These are phyloP conservation scores for Gambelia wislizenii DNA, from an alignment of 2,797 vertebrate genomes.

Conservation along the genomic window DNA sequence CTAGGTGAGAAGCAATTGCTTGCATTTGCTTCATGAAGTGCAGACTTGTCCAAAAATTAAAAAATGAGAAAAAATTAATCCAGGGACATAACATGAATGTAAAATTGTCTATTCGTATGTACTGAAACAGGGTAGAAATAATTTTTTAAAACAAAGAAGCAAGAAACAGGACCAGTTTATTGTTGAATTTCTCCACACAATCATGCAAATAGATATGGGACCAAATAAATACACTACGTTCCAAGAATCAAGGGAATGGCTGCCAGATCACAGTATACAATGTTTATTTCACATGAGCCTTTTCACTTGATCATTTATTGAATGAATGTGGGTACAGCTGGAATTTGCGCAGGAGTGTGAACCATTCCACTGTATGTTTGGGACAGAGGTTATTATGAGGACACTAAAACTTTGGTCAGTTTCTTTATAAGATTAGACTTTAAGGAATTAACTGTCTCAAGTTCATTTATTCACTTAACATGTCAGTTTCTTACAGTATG, in stretches of 20 bases:
- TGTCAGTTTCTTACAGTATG: neutral
- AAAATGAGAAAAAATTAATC: neutral
- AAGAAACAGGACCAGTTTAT: neutral
- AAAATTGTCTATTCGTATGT: no score
- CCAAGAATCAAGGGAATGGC: neutral
- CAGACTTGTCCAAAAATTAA: neutral
- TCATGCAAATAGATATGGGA: neutral
- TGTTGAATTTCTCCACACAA: neutral
- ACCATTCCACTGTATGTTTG: neutral
- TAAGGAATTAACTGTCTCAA: neutral
- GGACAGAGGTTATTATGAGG: neutral
- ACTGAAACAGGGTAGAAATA: neutral
- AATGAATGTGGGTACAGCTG: neutral
- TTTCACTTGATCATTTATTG: no score
- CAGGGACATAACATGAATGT: neutral
- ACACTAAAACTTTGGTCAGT: no score
- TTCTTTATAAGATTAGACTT: neutral
- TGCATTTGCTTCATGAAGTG: neutral
- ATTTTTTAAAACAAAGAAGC: neutral
- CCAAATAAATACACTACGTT: no score
- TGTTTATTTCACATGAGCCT: neutral
- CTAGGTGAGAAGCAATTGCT: neutral
- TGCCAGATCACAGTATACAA: neutral
- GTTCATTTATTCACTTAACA: neutral
- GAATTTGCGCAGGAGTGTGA: neutral